phyloP scores from a whole-genome alignment of 2,797 vertebrate species.

The Petrocephalus sullivani region DNA sequence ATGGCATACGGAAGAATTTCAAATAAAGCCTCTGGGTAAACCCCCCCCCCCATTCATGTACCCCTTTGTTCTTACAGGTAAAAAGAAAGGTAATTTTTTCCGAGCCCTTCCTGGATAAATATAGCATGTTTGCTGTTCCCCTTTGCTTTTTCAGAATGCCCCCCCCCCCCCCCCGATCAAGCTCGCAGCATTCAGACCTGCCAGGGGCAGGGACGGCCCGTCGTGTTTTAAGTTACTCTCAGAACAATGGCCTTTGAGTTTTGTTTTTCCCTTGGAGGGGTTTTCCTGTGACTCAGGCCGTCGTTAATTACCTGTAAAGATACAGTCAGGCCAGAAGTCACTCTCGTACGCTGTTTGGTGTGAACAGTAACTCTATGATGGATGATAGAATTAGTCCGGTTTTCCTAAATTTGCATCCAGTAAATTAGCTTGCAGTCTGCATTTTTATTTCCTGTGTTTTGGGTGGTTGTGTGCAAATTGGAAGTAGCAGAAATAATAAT shows the following conservation, averaged over 20 bases:
- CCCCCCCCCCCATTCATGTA: not conserved
- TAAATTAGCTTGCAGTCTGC: not conserved
- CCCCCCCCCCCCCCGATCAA: not conserved
- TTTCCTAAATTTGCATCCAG: not conserved
- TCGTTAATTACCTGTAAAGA: not conserved
- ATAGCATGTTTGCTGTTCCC: not conserved
- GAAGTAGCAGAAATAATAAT: not conserved
- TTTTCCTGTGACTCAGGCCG: constrained; percentile 1
- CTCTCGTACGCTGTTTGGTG: not conserved
- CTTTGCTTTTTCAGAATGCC: not conserved
- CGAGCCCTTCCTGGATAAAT: not conserved
- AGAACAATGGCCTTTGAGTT: not conserved
- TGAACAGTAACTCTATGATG: not conserved
- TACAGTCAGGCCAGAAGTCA: not conserved
- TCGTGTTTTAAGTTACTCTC: not conserved
- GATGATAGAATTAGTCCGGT: not conserved
- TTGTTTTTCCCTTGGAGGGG: not conserved
- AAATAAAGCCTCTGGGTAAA: constrained; percentile 13
- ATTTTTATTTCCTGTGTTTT: not conserved
- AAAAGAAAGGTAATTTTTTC: not conserved
- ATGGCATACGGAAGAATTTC: constrained; percentile 2
- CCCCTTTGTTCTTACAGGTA: not conserved
- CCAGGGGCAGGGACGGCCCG: not conserved
- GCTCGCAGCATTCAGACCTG: not conserved
- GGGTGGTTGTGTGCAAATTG: not conserved